Conservation (phyloP, 1,140 invertebrate genomes). For the Tetramorium simillimum region DNA sequence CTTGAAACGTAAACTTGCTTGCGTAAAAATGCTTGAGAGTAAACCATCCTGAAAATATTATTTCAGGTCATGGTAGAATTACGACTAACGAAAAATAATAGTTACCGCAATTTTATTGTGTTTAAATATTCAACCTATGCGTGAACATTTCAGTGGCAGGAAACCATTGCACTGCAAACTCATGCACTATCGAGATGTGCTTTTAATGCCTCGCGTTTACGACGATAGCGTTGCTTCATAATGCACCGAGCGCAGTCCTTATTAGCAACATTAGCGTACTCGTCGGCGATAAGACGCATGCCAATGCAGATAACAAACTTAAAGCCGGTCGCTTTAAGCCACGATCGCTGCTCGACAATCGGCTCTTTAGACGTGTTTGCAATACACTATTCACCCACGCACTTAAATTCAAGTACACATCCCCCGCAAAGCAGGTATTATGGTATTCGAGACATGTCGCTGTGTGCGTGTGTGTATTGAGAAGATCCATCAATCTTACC, state of each 20-base stretch:
- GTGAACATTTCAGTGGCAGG: neutral
- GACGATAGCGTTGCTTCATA: neutral
- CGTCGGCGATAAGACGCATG: slow-evolving; percentile 27
- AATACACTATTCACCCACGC: slow-evolving; percentile 56
- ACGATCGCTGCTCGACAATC: neutral
- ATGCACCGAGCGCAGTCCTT: neutral
- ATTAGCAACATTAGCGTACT: slow-evolving; percentile 44
- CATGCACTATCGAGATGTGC: neutral
- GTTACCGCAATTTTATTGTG: neutral
- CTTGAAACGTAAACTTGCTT: too few species aligned
- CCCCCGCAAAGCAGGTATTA: neutral
- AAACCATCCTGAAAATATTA: neutral
- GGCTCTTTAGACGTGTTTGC: neutral
- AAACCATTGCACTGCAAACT: neutral
- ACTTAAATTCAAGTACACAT: slow-evolving; percentile 23
- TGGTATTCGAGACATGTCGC: neutral
- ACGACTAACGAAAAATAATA: neutral
- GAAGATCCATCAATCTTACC: slow-evolving; percentile 9
- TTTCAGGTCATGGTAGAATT: neutral
- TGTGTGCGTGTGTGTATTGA: neutral
- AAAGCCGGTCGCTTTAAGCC: slow-evolving; percentile 13
- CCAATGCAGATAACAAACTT: slow-evolving; percentile 28
- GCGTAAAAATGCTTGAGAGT: too few species aligned
- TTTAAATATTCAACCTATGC: neutral
- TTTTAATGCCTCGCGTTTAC: slow-evolving; percentile 21